Evolutionary conservation across 2,113 vertebrate genomes (phyloP).

Genomic region (Coreoperca whiteheadi): DNA sequence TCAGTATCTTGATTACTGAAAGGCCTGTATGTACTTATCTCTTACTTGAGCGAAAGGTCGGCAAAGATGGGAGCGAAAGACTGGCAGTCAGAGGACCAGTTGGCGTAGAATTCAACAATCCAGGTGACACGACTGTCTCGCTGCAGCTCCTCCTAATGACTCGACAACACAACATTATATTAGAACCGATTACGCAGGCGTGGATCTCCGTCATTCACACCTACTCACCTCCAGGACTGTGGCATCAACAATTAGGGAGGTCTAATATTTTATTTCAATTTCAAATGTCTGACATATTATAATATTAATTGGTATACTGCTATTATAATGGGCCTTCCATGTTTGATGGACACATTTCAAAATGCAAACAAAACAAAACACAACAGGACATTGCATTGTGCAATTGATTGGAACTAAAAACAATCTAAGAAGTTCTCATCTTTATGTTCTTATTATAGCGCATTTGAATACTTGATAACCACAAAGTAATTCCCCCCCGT

Average conservation of each 20-base stretch:
- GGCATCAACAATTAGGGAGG: background rate
- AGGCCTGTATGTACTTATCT: background rate
- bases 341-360: background rate
- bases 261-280: background rate
- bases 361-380: background rate
- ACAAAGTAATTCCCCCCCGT: too few species aligned
- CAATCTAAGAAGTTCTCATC: background rate
- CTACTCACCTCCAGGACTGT: background rate
- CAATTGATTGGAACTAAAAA: background rate
- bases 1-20: background rate
- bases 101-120: slow-evolving; percentile 97
- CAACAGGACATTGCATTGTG: background rate
- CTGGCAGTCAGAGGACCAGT: slow-evolving; percentile 96
- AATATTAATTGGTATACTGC: background rate
- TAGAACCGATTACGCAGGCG: background rate
- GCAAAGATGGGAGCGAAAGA: slow-evolving; percentile 94
- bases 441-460: background rate
- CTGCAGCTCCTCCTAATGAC: slow-evolving; percentile 91
- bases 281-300: background rate
- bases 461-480: background rate
- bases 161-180: slow-evolving; percentile 11
- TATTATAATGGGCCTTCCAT: background rate
- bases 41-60: slow-evolving; percentile 93
- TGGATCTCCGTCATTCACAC: background rate
- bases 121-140: slow-evolving; percentile 89